Conservation (phyloP, 2,888 invertebrate species). For the Linhomoeus sp. region DNA sequence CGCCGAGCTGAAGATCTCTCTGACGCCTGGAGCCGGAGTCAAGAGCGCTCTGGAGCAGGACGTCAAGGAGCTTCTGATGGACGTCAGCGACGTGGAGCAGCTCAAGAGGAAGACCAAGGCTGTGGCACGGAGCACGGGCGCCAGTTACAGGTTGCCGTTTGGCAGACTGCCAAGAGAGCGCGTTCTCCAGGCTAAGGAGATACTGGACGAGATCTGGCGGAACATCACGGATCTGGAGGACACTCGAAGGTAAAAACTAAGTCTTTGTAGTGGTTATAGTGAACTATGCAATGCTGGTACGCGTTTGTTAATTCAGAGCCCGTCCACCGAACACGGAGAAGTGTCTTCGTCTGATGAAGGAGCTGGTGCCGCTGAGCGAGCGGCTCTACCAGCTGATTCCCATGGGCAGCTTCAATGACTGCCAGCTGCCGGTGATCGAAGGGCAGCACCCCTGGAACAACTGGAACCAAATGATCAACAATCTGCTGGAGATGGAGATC, state of each 20-base stretch:
- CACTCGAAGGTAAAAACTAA: background rate
- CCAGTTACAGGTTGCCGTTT: slow-evolving; percentile 24
- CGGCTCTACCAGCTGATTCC: slow-evolving; percentile 35
- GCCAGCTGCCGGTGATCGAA: slow-evolving; percentile 26
- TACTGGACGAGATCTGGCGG: slow-evolving; percentile 28
- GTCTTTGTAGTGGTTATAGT: no score
- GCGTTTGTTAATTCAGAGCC: no score
- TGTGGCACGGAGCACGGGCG: background rate
- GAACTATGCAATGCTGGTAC: no score
- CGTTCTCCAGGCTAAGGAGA: slow-evolving; percentile 27
- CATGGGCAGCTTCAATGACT: slow-evolving; percentile 25
- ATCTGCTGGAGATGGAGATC: slow-evolving; percentile 20
- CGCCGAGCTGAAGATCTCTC: slow-evolving; percentile 22
- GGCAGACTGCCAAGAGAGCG: slow-evolving; percentile 29
- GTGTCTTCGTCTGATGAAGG: slow-evolving; percentile 4
- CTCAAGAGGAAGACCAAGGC: slow-evolving; percentile 9
- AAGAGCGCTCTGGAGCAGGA: slow-evolving; percentile 26
- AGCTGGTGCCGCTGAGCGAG: slow-evolving; percentile 28
- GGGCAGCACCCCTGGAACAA: background rate
- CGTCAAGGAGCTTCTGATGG: slow-evolving; percentile 25
- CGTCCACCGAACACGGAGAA: slow-evolving; percentile 4
- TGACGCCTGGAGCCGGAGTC: slow-evolving; percentile 26
- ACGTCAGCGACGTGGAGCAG: slow-evolving; percentile 26
- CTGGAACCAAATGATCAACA: slow-evolving; percentile 1
- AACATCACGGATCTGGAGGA: background rate